Base-by-base conservation (phyloP, 2,797 vertebrate genomes). In the Numenius phaeopus region DNA sequence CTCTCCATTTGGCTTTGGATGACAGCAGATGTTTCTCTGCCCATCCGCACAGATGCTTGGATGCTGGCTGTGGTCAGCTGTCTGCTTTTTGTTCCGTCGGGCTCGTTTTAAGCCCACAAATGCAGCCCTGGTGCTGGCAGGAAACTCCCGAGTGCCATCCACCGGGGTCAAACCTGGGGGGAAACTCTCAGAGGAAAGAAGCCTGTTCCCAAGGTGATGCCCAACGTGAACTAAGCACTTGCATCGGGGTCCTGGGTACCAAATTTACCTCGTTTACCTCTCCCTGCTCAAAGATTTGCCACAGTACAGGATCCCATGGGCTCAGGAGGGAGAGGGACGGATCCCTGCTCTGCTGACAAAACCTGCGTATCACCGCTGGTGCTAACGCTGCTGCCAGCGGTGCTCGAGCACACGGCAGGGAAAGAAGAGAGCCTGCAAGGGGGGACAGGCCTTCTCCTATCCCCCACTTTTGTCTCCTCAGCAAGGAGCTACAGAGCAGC, bases 21-120 rank as follows among this genome's bases (percentile, higher is more conserved):
- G 81, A 87, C 50, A 73, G 83, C 89, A 96, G 92, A 84, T 90
- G 84, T 95, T 92, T 78, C 59, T 66, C 50, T 90, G 85, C 70
- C 80, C 44, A 37, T 79, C 79, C 91, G 73, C 78, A 58, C 55
- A 49, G 91, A 67, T 49, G 66, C 67, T 47, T 76, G 71, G 34
- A 79, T 80, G 80, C 78, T 1, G 16, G 58, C 75, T 84, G 40
- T 42, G 85, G 80, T 93, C 89, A 91, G 72, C 83, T 77, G 52
- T 42, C 87, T 84, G 66, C 59, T 80, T 91, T 91, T 83, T 73
- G 22, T 86, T 59, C 72, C 58, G 21, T 20, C 7, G 7, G 27
- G 61, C 77, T 72, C 4, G 0, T 77, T 87, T n/a, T 47, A 79
- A 89, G 65, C 39, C 57, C 66, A 66, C 0, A 7, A 44, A 66